Conservation (phyloP, 2,113 vertebrate genomes). For the Rattus norvegicus region DNA sequence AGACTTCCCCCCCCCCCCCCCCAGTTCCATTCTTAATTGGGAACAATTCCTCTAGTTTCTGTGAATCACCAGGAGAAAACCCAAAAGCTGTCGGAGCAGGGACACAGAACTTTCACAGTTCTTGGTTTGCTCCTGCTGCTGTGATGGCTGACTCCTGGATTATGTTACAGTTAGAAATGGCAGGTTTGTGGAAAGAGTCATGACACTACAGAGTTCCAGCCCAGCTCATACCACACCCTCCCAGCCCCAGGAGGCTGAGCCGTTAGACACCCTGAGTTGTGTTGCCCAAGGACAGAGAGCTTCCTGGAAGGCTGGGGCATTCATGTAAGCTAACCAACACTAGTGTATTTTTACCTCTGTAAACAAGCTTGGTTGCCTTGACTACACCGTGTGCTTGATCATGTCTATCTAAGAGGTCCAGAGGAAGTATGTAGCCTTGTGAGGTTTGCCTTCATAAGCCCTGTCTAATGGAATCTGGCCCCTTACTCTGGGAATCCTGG, state of each 20-base stretch:
- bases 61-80: not conserved
- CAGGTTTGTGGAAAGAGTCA: no score
- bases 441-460: not conserved
- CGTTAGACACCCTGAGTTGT: not conserved
- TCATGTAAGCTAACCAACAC: not conserved
- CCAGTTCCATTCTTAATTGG: not conserved
- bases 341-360: not conserved
- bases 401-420: not conserved
- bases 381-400: not conserved
- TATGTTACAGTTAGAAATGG: not conserved
- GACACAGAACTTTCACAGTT: not conserved
- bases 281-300: not conserved
- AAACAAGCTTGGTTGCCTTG: not conserved
- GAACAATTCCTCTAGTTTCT: constrained; percentile 9
- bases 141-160: not conserved
- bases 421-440: not conserved
- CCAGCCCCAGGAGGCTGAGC: no score
- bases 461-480: not conserved
- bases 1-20: no score
- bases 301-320: not conserved
- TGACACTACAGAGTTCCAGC: not conserved
- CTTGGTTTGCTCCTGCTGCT: not conserved
- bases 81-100: not conserved
- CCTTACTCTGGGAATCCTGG: not conserved
- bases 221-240: not conserved